These are phyloP conservation scores for Uloborus plumipes DNA, from an alignment of 2,888 invertebrate species.

Conservation along the genomic window DNA sequence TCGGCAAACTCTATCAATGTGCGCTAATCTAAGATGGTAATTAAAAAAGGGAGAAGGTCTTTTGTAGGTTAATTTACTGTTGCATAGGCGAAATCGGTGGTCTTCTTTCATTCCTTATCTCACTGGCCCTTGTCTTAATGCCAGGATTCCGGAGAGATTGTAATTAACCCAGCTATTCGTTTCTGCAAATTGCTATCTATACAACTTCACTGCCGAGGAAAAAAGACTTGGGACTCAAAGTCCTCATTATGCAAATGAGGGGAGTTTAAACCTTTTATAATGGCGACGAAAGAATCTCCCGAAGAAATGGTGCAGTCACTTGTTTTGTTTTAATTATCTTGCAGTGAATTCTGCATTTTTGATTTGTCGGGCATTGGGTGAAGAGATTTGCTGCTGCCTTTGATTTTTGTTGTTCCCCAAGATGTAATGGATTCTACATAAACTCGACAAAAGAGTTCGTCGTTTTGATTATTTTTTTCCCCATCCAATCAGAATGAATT, in stretches of 20 bases:
- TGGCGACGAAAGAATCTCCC: conserved; percentile 32
- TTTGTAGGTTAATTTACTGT: conserved; percentile 61
- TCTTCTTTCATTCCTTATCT: conserved; percentile 48
- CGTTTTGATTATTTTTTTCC: too few species aligned
- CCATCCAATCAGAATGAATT: too few species aligned
- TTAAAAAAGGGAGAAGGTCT: conserved; percentile 51
- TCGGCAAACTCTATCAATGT: conserved; percentile 55
- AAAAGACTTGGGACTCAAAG: conserved; percentile 26
- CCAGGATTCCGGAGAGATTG: conserved; percentile 41
- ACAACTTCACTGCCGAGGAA: conserved; percentile 2
- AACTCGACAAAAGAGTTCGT: too few species aligned
- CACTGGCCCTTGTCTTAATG: conserved; percentile 46
- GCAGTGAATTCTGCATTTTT: background rate
- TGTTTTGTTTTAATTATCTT: conserved; percentile 37
- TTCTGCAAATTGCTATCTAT: conserved; percentile 53
- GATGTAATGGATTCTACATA: too few species aligned
- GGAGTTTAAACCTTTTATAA: conserved; percentile 44
- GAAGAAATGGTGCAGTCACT: conserved; percentile 38
- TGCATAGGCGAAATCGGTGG: conserved; percentile 41
- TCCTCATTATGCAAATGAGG: conserved; percentile 53
- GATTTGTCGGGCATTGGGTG: too few species aligned
- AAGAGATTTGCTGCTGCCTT: too few species aligned
- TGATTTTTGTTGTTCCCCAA: too few species aligned
- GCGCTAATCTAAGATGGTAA: conserved; percentile 55
- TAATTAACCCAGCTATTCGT: conserved; percentile 58